Conservation (phyloP, 2,797 vertebrate genomes). For the Anguilla pacifica region DNA sequence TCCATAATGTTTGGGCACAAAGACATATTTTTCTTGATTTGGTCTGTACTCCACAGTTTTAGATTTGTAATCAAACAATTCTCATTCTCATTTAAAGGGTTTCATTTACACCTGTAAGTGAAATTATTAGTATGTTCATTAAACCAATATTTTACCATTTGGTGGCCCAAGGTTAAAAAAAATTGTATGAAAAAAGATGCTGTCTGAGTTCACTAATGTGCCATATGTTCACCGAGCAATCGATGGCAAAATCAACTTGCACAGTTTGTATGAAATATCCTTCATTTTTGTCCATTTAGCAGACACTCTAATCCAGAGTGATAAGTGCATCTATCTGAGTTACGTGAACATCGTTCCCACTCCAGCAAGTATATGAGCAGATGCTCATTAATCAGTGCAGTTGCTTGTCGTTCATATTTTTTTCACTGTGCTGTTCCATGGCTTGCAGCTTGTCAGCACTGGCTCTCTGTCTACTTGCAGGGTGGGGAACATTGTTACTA, state of each 20-base stretch:
- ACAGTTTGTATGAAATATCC: neutral
- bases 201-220: too few species aligned
- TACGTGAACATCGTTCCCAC: neutral
- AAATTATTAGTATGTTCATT: too few species aligned
- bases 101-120: too few species aligned
- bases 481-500: conserved; percentile 88
- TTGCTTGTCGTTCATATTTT: neutral
- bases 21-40: too few species aligned
- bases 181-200: too few species aligned
- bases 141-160: too few species aligned
- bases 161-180: too few species aligned
- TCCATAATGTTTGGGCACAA: too few species aligned
- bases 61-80: too few species aligned
- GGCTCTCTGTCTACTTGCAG: conserved; percentile 57
- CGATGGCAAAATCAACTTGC: neutral
- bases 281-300: neutral
- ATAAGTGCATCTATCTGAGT: neutral
- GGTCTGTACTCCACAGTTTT: too few species aligned
- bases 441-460: neutral
- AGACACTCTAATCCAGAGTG: neutral
- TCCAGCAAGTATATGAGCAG: neutral
- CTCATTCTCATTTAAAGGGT: too few species aligned
- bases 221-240: too few species aligned
- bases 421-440: neutral
- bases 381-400: neutral